Base-by-base conservation (phyloP, 2,888 invertebrate genomes). In the Platerodrilus igneus region DNA sequence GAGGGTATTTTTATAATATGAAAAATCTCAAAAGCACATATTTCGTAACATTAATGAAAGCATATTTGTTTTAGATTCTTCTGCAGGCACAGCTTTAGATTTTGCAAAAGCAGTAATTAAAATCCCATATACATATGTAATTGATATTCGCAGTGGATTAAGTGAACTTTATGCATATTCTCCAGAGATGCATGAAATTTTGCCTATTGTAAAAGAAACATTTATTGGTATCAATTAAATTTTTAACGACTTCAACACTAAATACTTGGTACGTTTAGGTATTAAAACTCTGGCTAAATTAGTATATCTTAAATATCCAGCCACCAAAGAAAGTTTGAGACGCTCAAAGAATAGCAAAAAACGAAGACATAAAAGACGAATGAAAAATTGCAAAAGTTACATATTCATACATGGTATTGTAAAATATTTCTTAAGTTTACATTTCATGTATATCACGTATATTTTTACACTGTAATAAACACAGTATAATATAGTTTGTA, bases 51-150 rank as follows among this genome's bases (percentile, higher is more conserved):
- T n/a, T n/a, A n/a, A n/a, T n/a, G 7, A 3, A 5, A 7, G 4
- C 5, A 16, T 17, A n/a, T n/a, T n/a, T n/a, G 11, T 30, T 30
- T 30, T 11, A 30, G 32, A 15, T 32, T 22, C 32, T 3, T 10
- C 7, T 14, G 8, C 32, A 4, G 32, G 32, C 6, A 14, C 14
- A 8, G 15, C 22, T n/a, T 32, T 32, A 16, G 32, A 22, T 15
- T 32, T 19, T 32, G 32, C 22, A 13, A 32, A 22, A 15, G 9
- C 7, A 2, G 2, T 7, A 2, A 8, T 32, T 13, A 3, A n/a
- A 6, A 22, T 32, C 8, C 18, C 20, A 22, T 32, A 15, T 13
- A 7, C 9, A 3, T 32, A 22, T 7, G 9, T 22, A 14, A 3
- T 32, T 11, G 14, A 32, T 8, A 21, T 32, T 20, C 3, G 5